These are phyloP conservation scores for Varanus komodoensis DNA, from an alignment of 2,113 vertebrate genomes.

Conservation along the genomic window DNA sequence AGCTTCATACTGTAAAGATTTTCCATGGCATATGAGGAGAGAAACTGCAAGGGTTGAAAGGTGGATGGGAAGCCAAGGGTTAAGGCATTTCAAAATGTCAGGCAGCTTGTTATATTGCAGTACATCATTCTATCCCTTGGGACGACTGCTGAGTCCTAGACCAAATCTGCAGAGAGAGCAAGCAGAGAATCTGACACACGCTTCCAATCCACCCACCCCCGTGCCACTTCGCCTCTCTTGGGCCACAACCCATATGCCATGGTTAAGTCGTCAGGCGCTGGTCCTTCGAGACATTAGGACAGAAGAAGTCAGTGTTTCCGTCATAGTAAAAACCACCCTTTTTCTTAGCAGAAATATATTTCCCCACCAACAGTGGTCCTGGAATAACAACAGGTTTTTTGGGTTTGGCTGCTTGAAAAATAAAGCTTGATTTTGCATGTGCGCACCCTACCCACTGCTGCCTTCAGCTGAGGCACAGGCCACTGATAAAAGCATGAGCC, in stretches of 20 bases:
- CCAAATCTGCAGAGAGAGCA: conserved; percentile 55
- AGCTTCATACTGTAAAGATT: conserved; percentile 1
- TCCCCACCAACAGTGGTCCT: conserved; percentile 39
- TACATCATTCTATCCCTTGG: conserved; percentile 74
- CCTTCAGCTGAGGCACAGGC: conserved; percentile 25
- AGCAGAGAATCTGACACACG: conserved; percentile 69
- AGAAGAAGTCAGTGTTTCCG: conserved; percentile 60
- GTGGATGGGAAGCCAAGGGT: conserved; percentile 61
- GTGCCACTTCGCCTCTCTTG: conserved; percentile 51
- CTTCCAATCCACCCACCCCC: conserved; percentile 66
- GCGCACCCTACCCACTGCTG: background rate
- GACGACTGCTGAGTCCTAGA: conserved; percentile 56
- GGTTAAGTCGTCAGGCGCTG: conserved; percentile 65
- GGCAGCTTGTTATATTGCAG: conserved; percentile 75
- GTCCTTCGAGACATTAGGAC: conserved; percentile 60
- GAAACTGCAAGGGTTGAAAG: conserved; percentile 54
- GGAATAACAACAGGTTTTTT: conserved; percentile 50
- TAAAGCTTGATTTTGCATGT: background rate
- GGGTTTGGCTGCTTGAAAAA: conserved; percentile 5
- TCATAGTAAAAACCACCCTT: conserved; percentile 61
- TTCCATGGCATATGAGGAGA: conserved; percentile 9
- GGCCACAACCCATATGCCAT: conserved; percentile 63
- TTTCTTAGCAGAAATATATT: conserved; percentile 59
- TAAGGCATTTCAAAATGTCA: conserved; percentile 73
- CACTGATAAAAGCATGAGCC: background rate